Conservation (phyloP, 2,113 vertebrate genomes). For the Tetrax tetrax region DNA sequence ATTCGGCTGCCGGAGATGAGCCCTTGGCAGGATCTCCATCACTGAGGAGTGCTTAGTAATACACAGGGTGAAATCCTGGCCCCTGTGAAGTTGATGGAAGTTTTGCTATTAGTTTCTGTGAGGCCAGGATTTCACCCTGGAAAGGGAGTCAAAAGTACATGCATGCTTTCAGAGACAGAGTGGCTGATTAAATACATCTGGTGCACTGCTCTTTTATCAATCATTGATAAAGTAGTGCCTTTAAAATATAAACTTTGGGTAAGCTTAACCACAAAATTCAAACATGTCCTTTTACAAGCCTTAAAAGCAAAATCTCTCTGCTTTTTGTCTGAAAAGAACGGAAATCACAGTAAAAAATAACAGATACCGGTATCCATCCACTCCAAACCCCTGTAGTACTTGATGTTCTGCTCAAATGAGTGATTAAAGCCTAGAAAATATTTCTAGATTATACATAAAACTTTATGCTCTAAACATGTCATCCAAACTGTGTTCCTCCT, state of each 20-base stretch:
- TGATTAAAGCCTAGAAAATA: background rate
- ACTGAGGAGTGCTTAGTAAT: background rate
- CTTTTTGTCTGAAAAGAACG: background rate
- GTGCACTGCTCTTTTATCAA: conserved; percentile 17
- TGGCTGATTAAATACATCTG: conserved; percentile 35
- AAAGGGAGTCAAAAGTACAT: conserved; percentile 38
- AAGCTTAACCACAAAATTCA: background rate
- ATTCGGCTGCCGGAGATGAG: background rate
- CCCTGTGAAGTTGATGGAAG: background rate
- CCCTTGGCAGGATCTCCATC: background rate
- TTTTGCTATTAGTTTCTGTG: background rate
- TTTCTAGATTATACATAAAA: background rate
- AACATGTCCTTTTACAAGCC: background rate
- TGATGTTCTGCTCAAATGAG: background rate
- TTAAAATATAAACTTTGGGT: conserved; percentile 12
- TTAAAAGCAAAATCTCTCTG: background rate
- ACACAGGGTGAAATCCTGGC: background rate
- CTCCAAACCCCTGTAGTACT: background rate
- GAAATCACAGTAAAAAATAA: background rate
- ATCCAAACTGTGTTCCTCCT: background rate
- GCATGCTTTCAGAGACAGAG: background rate
- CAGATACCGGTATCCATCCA: background rate
- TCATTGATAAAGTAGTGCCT: conserved; percentile 39
- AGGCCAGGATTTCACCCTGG: conserved; percentile 1
- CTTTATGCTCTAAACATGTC: background rate